A percentile compares a stretch with the other conserved stretches of the same genome.
phyloP scores from a whole-genome alignment of 2,888 invertebrate genomes.

The Melanchra persicariae region DNA sequence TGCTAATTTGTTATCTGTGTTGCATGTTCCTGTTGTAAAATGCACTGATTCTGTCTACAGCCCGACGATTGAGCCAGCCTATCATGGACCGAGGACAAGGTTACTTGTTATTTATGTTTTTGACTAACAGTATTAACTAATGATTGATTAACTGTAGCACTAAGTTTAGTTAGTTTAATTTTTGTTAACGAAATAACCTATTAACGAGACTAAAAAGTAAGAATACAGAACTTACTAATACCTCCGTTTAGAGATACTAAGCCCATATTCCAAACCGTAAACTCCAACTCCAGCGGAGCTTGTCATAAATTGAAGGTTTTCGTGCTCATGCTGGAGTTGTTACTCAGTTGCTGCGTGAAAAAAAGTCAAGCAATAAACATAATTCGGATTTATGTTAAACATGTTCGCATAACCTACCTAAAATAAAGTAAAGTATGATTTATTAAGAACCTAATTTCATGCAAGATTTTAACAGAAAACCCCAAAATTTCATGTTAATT shows the following conservation, averaged over 20 bases:
- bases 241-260: too few relatives aligned
- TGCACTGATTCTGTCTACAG: conserved; percentile 81
- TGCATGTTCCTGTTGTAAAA: conserved; percentile 75
- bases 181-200: conserved; percentile 15
- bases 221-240: background rate
- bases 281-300: too few relatives aligned
- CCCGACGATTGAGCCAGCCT: conserved; percentile 55
- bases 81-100: conserved; percentile 68
- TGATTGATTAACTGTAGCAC: conserved; percentile 15
- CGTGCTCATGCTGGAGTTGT: too few relatives aligned
- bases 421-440: background rate
- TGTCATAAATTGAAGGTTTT: too few relatives aligned
- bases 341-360: background rate
- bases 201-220: conserved; percentile 1
- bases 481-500: background rate
- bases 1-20: conserved; percentile 55
- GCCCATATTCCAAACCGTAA: too few relatives aligned
- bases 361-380: background rate
- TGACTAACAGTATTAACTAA: conserved; percentile 45
- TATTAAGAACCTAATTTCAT: background rate
- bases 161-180: conserved; percentile 14
- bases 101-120: conserved; percentile 69
- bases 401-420: background rate
- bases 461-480: background rate
- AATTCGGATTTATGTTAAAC: background rate